Conservation (phyloP, 1,140 invertebrate species). For the Mycetomoellerius zeteki region DNA sequence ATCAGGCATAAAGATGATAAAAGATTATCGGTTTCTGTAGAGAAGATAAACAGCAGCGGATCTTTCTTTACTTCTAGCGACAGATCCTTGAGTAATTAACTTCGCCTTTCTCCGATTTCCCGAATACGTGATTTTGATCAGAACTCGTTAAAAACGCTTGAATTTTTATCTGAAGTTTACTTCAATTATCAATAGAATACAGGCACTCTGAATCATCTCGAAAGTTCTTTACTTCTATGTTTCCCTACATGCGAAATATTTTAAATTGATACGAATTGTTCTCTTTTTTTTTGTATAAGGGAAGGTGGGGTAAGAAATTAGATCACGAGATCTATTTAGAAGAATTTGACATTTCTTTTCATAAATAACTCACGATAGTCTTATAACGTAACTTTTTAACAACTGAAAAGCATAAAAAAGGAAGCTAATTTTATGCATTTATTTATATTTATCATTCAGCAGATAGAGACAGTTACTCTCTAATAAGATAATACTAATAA, state of each 20-base stretch:
- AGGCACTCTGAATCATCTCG: not conserved
- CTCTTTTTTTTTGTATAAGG: not conserved
- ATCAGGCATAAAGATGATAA: constrained; percentile 35
- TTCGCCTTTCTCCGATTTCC: constrained; percentile 7
- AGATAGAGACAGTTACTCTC: too few relatives aligned
- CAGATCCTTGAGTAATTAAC: constrained; percentile 42
- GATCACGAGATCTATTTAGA: too few relatives aligned
- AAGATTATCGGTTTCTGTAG: constrained; percentile 42
- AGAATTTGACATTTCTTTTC: too few relatives aligned
- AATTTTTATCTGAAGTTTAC: constrained; percentile 50
- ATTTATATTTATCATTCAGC: too few relatives aligned
- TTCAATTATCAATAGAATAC: constrained; percentile 26
- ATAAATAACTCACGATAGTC: too few relatives aligned
- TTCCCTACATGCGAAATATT: not conserved
- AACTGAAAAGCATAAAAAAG: too few relatives aligned
- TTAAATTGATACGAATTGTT: not conserved
- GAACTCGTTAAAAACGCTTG: constrained; percentile 47
- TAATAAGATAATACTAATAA: too few relatives aligned
- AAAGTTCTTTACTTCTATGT: not conserved
- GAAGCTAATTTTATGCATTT: too few relatives aligned
- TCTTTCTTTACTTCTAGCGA: not conserved
- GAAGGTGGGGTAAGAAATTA: too few relatives aligned
- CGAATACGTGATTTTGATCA: constrained; percentile 42
- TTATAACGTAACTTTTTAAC: too few relatives aligned
- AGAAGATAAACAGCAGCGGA: not conserved